A percentile compares a stretch with the other conserved stretches of the same genome.
Evolutionary conservation across 2,888 invertebrate species (phyloP).

Genomic region (Drosophila diplacantha): DNA sequence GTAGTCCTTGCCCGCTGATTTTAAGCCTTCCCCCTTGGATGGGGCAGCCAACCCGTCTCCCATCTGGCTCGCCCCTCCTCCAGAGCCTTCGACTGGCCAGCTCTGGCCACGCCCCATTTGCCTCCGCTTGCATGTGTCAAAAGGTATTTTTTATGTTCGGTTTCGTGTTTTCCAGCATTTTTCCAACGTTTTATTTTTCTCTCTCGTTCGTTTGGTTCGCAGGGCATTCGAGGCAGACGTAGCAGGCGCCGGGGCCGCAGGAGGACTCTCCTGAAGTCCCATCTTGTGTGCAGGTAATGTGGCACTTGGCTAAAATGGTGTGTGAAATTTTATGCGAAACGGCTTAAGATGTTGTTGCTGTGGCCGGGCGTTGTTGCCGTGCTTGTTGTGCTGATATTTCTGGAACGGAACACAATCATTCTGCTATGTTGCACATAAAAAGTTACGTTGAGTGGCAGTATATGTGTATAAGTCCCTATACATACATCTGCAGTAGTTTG

Average conservation of each 20-base stretch:
- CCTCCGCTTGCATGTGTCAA: constrained; percentile 68
- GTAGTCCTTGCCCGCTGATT: constrained; percentile 57
- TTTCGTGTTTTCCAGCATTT: constrained; percentile 70
- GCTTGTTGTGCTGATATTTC: constrained; percentile 73
- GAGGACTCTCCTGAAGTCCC: constrained; percentile 60
- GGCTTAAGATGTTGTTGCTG: constrained; percentile 59
- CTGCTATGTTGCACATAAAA: constrained; percentile 72
- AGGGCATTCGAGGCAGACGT: constrained; percentile 12
- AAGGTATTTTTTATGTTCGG: constrained; percentile 72
- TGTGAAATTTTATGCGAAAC: constrained; percentile 75
- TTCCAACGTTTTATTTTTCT: constrained; percentile 61
- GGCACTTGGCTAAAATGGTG: constrained; percentile 75
- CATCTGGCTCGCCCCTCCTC: background rate
- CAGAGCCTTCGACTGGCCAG: constrained; percentile 20
- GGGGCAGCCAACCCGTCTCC: constrained; percentile 1
- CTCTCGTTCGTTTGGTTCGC: constrained; percentile 22
- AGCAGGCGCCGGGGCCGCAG: background rate
- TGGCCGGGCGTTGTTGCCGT: constrained; percentile 34
- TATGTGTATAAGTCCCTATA: constrained; percentile 19
- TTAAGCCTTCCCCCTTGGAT: constrained; percentile 50
- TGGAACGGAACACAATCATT: constrained; percentile 72
- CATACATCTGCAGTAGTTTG: constrained; percentile 13
- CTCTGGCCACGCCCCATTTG: constrained; percentile 47
- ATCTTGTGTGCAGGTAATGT: constrained; percentile 74
- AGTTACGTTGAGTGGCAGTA: constrained; percentile 70